phyloP scores from a whole-genome alignment of 2,797 vertebrate genomes.

The Pempheris klunzingeri region DNA sequence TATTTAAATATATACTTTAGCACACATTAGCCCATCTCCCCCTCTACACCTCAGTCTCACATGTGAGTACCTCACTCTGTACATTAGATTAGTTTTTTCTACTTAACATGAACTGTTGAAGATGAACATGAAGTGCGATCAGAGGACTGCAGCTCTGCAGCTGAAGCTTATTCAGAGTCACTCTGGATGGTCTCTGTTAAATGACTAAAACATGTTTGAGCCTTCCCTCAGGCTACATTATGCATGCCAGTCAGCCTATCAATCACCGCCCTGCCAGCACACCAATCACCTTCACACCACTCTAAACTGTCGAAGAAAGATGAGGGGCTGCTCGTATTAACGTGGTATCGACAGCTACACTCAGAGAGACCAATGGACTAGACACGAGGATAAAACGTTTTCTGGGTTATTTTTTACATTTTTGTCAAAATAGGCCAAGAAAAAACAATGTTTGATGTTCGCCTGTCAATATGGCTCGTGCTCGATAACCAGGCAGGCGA shows the following conservation, averaged over 20 bases:
- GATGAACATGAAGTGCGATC: background rate
- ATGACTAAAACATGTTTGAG: conserved; percentile 14
- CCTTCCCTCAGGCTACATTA: conserved; percentile 25
- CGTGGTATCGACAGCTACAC: conserved; percentile 24
- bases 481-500: conserved; percentile 50
- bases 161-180: conserved; percentile 10
- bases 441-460: conserved; percentile 51
- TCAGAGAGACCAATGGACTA: conserved; percentile 48
- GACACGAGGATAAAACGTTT: conserved; percentile 47
- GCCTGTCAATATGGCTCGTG: conserved; percentile 51
- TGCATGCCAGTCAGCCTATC: conserved; percentile 35
- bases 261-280: conserved; percentile 29
- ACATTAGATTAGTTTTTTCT: background rate
- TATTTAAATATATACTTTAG: background rate
- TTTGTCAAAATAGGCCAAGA: conserved; percentile 29
- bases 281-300: conserved; percentile 21
- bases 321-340: conserved; percentile 18
- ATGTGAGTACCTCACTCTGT: background rate
- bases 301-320: conserved; percentile 45
- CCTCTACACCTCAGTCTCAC: background rate
- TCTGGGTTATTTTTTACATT: background rate
- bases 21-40: background rate
- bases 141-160: background rate
- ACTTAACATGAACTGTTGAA: background rate
- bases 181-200: conserved; percentile 19